These are phyloP conservation scores for Drosophila navojoa DNA, from an alignment of 1,140 invertebrate species.

Conservation along the genomic window DNA sequence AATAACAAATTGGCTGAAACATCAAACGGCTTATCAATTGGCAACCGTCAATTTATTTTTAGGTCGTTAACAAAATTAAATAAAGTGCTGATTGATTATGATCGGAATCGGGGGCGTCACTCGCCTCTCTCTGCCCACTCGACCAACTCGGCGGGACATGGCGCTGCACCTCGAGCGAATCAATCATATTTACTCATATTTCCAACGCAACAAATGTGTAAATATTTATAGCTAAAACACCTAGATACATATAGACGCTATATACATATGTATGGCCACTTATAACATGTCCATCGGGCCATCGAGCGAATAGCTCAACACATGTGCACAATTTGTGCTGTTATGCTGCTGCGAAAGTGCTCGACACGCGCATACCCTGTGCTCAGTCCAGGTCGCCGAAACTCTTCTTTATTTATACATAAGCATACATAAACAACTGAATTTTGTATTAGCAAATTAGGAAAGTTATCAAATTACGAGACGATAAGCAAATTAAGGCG, in stretches of 20 bases:
- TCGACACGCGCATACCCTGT: constrained; percentile 2
- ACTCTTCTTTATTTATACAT: no score
- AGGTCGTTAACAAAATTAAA: constrained; percentile 52
- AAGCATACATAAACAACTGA: no score
- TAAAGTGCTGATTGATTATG: constrained; percentile 54
- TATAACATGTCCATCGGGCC: constrained; percentile 1
- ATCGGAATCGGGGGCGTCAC: constrained; percentile 36
- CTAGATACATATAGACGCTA: not conserved
- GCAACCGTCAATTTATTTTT: constrained; percentile 66
- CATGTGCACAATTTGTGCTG: constrained; percentile 31
- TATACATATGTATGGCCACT: not conserved
- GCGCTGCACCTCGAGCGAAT: constrained; percentile 42
- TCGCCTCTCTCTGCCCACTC: not conserved
- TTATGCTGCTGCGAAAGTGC: not conserved
- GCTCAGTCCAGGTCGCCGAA: not conserved
- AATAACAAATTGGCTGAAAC: constrained; percentile 67
- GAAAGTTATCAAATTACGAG: no score
- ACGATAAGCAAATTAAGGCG: no score
- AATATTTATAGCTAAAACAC: not conserved
- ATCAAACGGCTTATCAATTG: constrained; percentile 52
- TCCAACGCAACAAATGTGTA: constrained; percentile 9
- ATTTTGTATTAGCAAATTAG: no score
- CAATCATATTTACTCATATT: constrained; percentile 59
- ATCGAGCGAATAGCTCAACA: constrained; percentile 25
- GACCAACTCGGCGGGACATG: constrained; percentile 22